These are phyloP conservation scores for Acanthisitta chloris DNA, from an alignment of 2,113 vertebrate species.

Conservation along the genomic window DNA sequence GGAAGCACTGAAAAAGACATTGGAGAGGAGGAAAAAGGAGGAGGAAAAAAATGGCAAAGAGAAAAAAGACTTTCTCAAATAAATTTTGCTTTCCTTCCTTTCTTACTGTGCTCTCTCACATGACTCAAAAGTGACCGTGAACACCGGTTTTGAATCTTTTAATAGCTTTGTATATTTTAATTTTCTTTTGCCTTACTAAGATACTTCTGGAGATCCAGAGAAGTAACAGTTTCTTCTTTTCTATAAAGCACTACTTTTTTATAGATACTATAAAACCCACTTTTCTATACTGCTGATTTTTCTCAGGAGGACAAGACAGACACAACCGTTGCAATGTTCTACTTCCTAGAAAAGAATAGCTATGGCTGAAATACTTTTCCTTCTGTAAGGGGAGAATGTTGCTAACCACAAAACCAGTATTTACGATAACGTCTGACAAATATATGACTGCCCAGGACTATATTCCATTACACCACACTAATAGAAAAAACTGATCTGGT, in stretches of 20 bases:
- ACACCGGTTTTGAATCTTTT: not conserved
- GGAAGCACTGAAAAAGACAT: not conserved
- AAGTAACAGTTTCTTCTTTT: not conserved
- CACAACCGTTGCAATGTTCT: not conserved
- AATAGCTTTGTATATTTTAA: not conserved
- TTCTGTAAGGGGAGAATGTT: not conserved
- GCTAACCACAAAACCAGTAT: not conserved
- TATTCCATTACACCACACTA: not conserved
- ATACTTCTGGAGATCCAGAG: not conserved
- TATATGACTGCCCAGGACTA: not conserved
- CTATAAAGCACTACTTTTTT: not conserved
- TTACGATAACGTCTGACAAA: not conserved
- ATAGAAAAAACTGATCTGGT: not conserved
- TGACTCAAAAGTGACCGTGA: not conserved
- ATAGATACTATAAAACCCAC: not conserved
- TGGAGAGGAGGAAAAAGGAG: not conserved
- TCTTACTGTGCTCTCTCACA: not conserved
- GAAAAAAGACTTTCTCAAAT: not conserved
- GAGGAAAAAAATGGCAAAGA: not conserved
- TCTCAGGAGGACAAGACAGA: not conserved
- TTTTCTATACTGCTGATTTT: not conserved
- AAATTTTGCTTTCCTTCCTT: not conserved
- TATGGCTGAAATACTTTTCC: not conserved
- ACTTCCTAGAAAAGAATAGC: not conserved
- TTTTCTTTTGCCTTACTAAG: not conserved